phyloP scores from a whole-genome alignment of 2,888 invertebrate genomes.

The Limnephilus lunatus region DNA sequence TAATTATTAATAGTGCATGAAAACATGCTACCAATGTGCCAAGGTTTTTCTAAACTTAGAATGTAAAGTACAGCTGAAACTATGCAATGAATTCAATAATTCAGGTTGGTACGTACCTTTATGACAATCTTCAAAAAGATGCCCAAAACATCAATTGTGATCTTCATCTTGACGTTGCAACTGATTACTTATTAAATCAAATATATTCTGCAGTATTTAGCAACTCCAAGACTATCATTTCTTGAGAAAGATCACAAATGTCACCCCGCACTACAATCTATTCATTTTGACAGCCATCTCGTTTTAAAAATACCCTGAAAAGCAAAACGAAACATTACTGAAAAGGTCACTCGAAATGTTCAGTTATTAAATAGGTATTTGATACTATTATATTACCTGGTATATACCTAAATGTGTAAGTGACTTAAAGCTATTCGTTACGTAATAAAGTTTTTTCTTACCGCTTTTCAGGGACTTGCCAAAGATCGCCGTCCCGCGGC shows the following conservation, averaged over 20 bases:
- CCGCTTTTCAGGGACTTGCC: constrained; percentile 61
- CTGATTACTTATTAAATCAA: constrained; percentile 31
- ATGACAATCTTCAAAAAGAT: constrained; percentile 77
- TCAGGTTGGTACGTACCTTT: constrained; percentile 72
- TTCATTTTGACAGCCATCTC: constrained; percentile 50
- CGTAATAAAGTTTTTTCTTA: constrained; percentile 61
- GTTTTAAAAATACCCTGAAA: constrained; percentile 48
- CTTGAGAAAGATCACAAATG: constrained; percentile 6
- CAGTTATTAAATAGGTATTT: constrained; percentile 6
- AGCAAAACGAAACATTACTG: constrained; percentile 6
- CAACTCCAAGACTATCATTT: constrained; percentile 31
- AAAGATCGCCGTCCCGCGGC: constrained; percentile 55
- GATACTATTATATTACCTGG: constrained; percentile 40
- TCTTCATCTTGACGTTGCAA: constrained; percentile 74
- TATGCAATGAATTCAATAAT: background rate
- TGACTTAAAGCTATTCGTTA: constrained; percentile 59
- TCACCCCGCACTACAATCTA: constrained; percentile 9
- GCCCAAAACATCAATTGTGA: constrained; percentile 76
- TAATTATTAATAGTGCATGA: background rate
- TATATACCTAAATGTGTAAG: constrained; percentile 51
- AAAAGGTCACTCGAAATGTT: constrained; percentile 5
- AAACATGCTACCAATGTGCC: background rate
- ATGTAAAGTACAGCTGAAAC: background rate
- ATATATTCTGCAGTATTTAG: constrained; percentile 23
- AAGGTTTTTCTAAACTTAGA: constrained; percentile 41